Evolutionary conservation across 2,888 invertebrate species (phyloP), one percentile per base, ranked within the genome.

Genomic region (Phasia obesa): DNA sequence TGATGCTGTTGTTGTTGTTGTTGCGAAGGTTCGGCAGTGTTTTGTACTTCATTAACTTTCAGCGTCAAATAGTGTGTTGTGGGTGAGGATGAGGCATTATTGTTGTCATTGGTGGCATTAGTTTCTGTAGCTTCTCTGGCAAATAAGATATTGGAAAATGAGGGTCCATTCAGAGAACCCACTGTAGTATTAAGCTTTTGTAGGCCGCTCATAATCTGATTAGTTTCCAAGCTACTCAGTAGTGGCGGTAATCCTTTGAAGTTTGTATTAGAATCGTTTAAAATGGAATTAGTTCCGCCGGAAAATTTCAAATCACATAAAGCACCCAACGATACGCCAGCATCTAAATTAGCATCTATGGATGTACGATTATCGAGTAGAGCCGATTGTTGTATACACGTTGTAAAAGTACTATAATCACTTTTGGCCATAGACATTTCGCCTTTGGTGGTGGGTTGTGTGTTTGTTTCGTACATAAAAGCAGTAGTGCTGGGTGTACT

Each of bases 401-500:
- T 82, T 27, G 85, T 75, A 60, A 86, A 86, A 17, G 84, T 44
- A 25, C 80, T 79, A 51, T 84, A 87, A 19, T 87, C 86, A 59
- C 84, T 85, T 76, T 83, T 85, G 13, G 78, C 25, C 57, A 81
- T 47, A 21, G 85, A 62, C 62, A 80, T 69, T 57, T 84, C 83
- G 6, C 67, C 23, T 79, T 83, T 59, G 19, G 85, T 83, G 35
- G 62, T 85, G 49, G 25, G 19, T 55, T 17, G 42, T 65, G 21
- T 44, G n/a, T n/a, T n/a, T 31, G 53, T 55, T 4, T 67, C 81
- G 31, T 85, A 85, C 17, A 85, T 79, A 17, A 86, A 85, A n/a
- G 87, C 85, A 23, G 88, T 82, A 31, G 87, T 81, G 38, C 86
- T 83, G 2, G 88, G 88, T 4, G 87, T 85, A 80, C 86, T 88